phyloP scores from a whole-genome alignment of 2,797 vertebrate genomes.

The Tadarida brasiliensis region DNA sequence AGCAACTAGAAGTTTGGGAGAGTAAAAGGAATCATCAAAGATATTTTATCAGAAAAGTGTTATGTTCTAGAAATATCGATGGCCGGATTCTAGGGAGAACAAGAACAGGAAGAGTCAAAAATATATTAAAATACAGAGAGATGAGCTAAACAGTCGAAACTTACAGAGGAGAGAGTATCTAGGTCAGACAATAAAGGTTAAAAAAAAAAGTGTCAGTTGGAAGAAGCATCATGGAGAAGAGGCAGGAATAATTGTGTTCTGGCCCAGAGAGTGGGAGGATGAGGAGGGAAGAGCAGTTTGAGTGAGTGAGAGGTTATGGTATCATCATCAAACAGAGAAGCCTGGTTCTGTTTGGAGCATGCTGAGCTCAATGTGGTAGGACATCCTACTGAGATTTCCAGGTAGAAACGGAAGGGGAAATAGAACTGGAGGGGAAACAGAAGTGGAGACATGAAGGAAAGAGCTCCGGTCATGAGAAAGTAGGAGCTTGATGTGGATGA shows the following conservation, averaged over 20 bases:
- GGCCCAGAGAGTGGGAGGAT: background rate
- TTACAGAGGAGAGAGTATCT: background rate
- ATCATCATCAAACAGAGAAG: background rate
- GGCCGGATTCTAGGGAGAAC: background rate
- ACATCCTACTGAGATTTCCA: background rate
- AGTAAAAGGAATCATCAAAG: background rate
- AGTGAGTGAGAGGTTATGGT: background rate
- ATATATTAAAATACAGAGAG: background rate
- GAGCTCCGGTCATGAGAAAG: background rate
- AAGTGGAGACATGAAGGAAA: background rate
- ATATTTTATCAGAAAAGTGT: background rate
- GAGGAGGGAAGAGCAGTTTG: background rate
- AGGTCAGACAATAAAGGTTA: background rate
- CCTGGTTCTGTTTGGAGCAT: background rate
- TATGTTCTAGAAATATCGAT: background rate
- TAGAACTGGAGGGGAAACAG: background rate
- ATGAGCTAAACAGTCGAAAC: background rate
- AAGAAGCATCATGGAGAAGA: background rate
- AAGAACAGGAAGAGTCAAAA: background rate
- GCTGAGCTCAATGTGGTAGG: background rate
- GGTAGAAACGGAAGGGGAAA: background rate
- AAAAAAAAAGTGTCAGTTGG: no score
- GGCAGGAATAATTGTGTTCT: no score
- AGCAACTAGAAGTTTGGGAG: background rate
- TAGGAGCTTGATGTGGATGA: background rate